These are phyloP conservation scores for Drosophila varians DNA, from an alignment of 1,140 invertebrate genomes.

Conservation along the genomic window DNA sequence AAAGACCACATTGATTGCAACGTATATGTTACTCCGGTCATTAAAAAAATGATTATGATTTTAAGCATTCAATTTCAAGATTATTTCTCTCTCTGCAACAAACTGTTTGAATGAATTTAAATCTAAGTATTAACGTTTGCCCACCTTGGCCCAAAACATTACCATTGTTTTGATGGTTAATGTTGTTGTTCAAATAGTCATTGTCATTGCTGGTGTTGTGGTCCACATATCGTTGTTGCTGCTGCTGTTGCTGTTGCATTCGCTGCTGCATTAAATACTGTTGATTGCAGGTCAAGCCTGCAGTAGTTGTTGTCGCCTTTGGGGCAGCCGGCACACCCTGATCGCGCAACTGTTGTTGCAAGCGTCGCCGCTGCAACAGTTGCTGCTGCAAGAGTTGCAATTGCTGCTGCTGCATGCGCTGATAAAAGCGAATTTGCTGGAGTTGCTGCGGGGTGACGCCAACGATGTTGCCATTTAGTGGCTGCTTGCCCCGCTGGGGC, in stretches of 20 bases:
- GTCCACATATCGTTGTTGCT: constrained; percentile 27
- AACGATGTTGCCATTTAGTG: too few relatives aligned
- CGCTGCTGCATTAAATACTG: constrained; percentile 75
- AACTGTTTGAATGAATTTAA: constrained; percentile 13
- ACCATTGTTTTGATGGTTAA: constrained; percentile 40
- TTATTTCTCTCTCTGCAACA: not conserved
- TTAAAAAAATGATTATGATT: not conserved
- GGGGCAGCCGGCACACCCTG: constrained; percentile 55
- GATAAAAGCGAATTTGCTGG: constrained; percentile 75
- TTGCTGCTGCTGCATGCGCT: constrained; percentile 79
- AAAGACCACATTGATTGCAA: not conserved
- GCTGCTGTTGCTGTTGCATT: constrained; percentile 42
- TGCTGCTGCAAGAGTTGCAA: constrained; percentile 75
- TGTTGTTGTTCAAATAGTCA: constrained; percentile 57
- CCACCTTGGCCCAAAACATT: constrained; percentile 64
- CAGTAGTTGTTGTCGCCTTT: constrained; percentile 38
- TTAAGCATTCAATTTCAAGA: not conserved
- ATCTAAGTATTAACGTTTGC: constrained; percentile 29
- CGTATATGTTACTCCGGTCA: not conserved
- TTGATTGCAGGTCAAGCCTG: constrained; percentile 73
- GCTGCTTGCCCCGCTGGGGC: constrained; percentile 23
- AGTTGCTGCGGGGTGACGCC: constrained; percentile 70
- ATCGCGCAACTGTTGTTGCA: constrained; percentile 69
- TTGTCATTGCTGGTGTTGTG: constrained; percentile 64
- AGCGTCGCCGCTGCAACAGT: constrained; percentile 63